Percentiles rank a stretch among this genome's conserved stretches.
Evolutionary conservation across 2,888 invertebrate species (phyloP).

Genomic region (Tetheella fluctuosa): DNA sequence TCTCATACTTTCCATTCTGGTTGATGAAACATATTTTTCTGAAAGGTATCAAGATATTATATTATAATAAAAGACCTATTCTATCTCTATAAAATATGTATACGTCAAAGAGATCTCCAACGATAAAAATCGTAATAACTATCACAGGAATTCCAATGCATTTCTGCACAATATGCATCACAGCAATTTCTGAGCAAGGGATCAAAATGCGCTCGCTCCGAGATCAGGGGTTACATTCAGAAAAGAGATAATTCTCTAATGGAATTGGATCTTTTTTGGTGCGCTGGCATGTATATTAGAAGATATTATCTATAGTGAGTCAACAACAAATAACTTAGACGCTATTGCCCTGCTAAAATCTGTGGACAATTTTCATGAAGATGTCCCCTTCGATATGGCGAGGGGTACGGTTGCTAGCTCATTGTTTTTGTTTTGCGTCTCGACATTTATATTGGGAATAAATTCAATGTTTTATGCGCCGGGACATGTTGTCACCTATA

Average conservation of each 20-base stretch:
- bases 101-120: slow-evolving; percentile 14
- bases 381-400: slow-evolving; percentile 45
- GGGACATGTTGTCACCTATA: slow-evolving; percentile 59
- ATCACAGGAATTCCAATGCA: slow-evolving; percentile 43
- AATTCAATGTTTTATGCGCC: slow-evolving; percentile 62
- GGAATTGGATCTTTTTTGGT: slow-evolving; percentile 52
- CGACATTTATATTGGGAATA: slow-evolving; percentile 60
- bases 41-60: slow-evolving; percentile 7
- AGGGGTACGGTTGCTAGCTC: slow-evolving; percentile 29
- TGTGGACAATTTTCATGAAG: slow-evolving; percentile 50
- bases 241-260: slow-evolving; percentile 52
- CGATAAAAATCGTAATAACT: slow-evolving; percentile 33
- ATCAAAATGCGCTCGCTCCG: slow-evolving; percentile 41
- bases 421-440: slow-evolving; percentile 42
- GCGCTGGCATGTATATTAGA: slow-evolving; percentile 37
- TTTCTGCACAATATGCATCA: slow-evolving; percentile 31
- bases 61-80: slow-evolving; percentile 8
- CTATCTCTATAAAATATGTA: slow-evolving; percentile 14
- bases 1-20: background rate
- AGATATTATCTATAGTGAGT: slow-evolving; percentile 36
- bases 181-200: slow-evolving; percentile 25
- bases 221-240: slow-evolving; percentile 31
- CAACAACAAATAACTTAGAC: slow-evolving; percentile 42
- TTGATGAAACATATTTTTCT: slow-evolving; percentile 4
- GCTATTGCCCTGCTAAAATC: slow-evolving; percentile 26